Conservation (phyloP, 2,797 vertebrate species). For the Bradypus variegatus region DNA sequence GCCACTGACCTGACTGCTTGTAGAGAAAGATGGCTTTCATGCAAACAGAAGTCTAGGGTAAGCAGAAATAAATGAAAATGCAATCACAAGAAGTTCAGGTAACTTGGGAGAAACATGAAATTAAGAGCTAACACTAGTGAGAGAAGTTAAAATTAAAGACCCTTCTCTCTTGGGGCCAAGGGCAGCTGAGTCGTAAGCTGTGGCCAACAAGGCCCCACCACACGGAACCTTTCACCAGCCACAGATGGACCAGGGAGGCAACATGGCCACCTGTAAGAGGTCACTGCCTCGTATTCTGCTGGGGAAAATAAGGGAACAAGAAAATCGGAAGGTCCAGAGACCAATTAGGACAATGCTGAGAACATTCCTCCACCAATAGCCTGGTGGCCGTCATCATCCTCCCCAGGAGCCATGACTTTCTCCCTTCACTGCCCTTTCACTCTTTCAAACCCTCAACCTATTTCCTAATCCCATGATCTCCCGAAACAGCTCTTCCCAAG, state of each 20-base stretch:
- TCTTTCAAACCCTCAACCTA: neutral
- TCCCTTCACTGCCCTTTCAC: neutral
- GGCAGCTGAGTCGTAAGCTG: neutral
- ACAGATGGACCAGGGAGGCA: neutral
- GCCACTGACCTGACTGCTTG: neutral
- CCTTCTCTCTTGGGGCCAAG: neutral
- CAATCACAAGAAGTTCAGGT: neutral
- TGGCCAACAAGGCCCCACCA: neutral
- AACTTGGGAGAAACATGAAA: neutral
- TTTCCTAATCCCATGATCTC: neutral
- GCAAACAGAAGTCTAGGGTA: neutral
- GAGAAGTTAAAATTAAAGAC: neutral
- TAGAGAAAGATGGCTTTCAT: neutral
- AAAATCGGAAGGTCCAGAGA: neutral
- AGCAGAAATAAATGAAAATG: neutral
- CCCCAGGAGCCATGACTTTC: neutral
- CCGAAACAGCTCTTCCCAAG: neutral
- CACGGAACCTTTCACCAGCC: neutral
- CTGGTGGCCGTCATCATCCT: neutral
- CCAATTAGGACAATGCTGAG: neutral
- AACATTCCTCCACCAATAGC: neutral
- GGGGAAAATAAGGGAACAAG: neutral
- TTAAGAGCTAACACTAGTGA: neutral
- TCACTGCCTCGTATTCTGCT: neutral
- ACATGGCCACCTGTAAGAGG: fast-evolving